Base-by-base conservation (phyloP, 2,113 vertebrate genomes). In the Menura novaehollandiae region DNA sequence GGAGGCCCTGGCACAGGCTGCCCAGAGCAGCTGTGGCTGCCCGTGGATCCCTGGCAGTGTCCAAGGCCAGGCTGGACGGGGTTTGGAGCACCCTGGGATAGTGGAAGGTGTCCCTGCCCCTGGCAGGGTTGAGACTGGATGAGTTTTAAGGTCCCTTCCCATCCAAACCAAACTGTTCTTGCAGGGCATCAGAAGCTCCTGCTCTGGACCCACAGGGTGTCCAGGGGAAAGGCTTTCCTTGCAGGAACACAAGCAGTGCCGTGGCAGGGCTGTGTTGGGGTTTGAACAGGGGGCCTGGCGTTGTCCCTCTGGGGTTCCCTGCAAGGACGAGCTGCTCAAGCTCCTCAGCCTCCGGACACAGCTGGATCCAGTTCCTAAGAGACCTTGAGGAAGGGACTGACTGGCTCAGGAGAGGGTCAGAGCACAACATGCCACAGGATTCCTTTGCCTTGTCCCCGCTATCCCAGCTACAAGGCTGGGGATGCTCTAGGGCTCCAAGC, bases 221-320 rank as follows among this genome's bases (percentile, higher is more conserved):
- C 63, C 47, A 13, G 15, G 33, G 39, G 26, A 9, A 35, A 73
- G 59, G 15, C 10, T 46, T 73, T n/a, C 24, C 24, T 12, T 3
- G 1, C 0, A 55, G n/a, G 53, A 58, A 37, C 4, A 33, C 7
- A 1, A 39, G 21, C 13, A 27, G 22, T 2, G 15, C 26, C 56
- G 47, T 11, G 32, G 18, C 9, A 1, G 4, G 8, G 58, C 19
- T 46, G 17, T 11, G 9, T 13, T 37, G 35, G 43, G 12, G 4
- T 33, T 73, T 37, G 14, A 59, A 43, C 9, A 17, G 17, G 49
- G 46, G 15, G 17, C 20, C 2, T 5, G 10, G 28, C 18, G 18
- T 11, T 44, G 33, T 47, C 39, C 37, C 51, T 3, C 0, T 0
- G 1, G 37, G 6, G 2, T 5, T 52, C 23, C 37, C 51, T 23